Percentiles rank a stretch among this genome's conserved stretches.
Conservation (phyloP, 1,140 invertebrate genomes). For the Drosophila hydei region DNA sequence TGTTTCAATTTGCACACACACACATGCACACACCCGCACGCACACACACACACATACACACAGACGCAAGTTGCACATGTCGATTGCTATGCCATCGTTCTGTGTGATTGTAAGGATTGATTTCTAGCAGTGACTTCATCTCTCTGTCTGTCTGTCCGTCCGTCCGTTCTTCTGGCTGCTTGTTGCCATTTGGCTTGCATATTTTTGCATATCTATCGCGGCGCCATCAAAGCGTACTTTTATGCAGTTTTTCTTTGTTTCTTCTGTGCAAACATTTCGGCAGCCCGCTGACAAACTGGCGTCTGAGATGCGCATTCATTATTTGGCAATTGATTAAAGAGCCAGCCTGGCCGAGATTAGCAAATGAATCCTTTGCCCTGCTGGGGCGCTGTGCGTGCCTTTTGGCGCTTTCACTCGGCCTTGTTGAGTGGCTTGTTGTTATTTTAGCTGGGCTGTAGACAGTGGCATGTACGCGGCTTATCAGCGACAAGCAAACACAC, state of each 20-base stretch:
- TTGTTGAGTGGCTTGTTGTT: background rate
- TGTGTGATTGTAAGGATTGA: conserved; percentile 71
- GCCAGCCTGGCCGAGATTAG: background rate
- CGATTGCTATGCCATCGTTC: conserved; percentile 61
- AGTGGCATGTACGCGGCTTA: conserved; percentile 10
- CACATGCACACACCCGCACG: conserved; percentile 34
- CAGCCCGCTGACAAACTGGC: conserved; percentile 37
- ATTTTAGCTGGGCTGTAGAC: conserved; percentile 2
- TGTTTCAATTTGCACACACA: conserved; percentile 75
- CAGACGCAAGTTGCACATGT: conserved; percentile 61
- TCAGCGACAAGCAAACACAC: conserved; percentile 19
- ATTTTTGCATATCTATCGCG: conserved; percentile 55
- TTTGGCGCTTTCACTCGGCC: conserved; percentile 3
- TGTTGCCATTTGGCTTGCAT: conserved; percentile 32
- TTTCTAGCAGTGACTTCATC: conserved; percentile 54
- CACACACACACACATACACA: background rate
- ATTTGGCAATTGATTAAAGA: conserved; percentile 62
- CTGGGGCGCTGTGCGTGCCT: conserved; percentile 2
- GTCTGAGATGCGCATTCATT: conserved; percentile 55
- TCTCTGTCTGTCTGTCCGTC: conserved; percentile 1
- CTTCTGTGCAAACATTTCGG: conserved; percentile 25
- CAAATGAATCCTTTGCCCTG: background rate
- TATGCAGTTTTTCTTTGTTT: conserved; percentile 14
- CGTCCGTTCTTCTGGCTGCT: background rate
- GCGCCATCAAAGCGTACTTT: conserved; percentile 14